Base-by-base conservation (phyloP, 2,797 vertebrate genomes). In the Okamejei kenojei region DNA sequence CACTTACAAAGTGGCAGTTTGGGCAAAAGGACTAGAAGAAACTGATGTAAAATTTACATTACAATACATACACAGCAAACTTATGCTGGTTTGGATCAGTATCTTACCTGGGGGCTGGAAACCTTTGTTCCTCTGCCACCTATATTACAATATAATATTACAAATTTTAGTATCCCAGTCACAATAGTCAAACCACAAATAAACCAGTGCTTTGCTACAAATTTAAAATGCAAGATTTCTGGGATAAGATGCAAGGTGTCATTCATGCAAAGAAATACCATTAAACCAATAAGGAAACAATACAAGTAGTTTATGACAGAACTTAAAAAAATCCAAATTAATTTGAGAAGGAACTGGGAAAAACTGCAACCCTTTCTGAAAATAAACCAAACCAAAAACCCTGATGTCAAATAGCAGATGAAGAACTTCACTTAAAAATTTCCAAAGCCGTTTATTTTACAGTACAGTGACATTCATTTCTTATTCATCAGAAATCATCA, bases 1-100 rank as follows among this genome's bases (percentile, higher is more conserved):
- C 93, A 94, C 93, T 95, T 94, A 94, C 94, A 94, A 95, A 95
- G 95, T 94, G 94, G 94, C 94, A 94, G 93, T 94, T 94, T 95
- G 94, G 94, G 93, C 92, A 93, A 77, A 90, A 81, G 74, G 38
- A 71, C 80, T 86, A 74, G 32, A 45, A 81, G 93, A 45, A 80
- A 81, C 93, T 94, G 93, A 81, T 93, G 94, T 94, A 94, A 90
- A 94, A 94, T 94, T 95, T 93, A 94, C 95, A 93, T 95, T 94
- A 94, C 94, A 94, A 94, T 93, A 94, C 95, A 93, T 94, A 94
- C 92, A 74, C 95, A 95, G 94, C 93, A 90, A 35, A 19, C 32
- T 74, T 74, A 19, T 58, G 68, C 90, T 76, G 71, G 71, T 73
- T 1, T 94, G 94, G 93, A 93, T 94, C 94, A 74, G 93, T 35